Conservation (phyloP, 2,888 invertebrate genomes). For the Vesta saturnalis region DNA sequence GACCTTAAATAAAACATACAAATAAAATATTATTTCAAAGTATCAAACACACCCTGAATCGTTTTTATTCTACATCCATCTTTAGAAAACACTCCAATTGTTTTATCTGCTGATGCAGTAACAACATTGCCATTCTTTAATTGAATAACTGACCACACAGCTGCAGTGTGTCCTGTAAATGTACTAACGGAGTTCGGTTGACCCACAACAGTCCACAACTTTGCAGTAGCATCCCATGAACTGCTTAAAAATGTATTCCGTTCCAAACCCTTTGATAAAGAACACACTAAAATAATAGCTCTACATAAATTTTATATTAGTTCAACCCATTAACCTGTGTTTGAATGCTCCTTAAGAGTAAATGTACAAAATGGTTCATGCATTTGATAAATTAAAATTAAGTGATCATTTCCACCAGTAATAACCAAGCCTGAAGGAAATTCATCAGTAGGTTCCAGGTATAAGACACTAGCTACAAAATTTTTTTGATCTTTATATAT, state of each 20-base stretch:
- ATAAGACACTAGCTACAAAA: conserved; percentile 85
- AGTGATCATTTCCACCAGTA: conserved; percentile 90
- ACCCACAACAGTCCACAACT: conserved; percentile 78
- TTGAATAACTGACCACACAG: conserved; percentile 85
- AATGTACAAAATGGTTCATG: conserved; percentile 74
- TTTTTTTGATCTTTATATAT: conserved; percentile 84
- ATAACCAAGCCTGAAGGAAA: conserved; percentile 83
- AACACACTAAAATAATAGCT: conserved; percentile 62
- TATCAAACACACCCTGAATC: conserved; percentile 67
- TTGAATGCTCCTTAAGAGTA: conserved; percentile 80
- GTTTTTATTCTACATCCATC: conserved; percentile 73
- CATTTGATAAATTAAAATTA: conserved; percentile 81
- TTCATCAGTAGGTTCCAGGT: conserved; percentile 74
- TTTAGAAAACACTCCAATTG: conserved; percentile 83
- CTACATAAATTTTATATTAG: neutral
- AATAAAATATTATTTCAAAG: conserved; percentile 10
- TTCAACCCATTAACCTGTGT: conserved; percentile 67
- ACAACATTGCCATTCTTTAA: conserved; percentile 69
- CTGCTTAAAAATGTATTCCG: conserved; percentile 77
- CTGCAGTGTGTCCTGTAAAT: conserved; percentile 78
- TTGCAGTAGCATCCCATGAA: conserved; percentile 93
- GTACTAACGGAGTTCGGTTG: conserved; percentile 65
- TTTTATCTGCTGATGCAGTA: conserved; percentile 94
- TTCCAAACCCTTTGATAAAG: conserved; percentile 62
- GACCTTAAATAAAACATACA: conserved; percentile 68